A percentile compares a stretch with the other conserved stretches of the same genome.
Conservation (phyloP, 1,140 invertebrate species). For the Leptopilina boulardi region DNA sequence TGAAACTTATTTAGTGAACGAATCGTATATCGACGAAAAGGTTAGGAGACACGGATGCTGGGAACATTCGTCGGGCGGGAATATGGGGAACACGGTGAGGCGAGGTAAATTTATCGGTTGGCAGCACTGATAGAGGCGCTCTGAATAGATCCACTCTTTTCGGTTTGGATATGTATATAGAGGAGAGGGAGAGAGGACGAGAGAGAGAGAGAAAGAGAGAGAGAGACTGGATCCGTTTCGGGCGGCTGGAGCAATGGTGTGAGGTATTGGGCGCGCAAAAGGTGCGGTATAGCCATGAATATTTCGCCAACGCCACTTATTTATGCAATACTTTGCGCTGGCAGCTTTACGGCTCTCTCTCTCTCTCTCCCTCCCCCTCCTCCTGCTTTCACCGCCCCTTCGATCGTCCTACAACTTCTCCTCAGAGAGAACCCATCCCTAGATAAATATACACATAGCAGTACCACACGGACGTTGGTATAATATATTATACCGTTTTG, state of each 20-base stretch:
- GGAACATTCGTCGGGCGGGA: conserved; percentile 40
- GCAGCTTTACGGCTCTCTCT: conserved; percentile 71
- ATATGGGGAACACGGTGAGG: conserved; percentile 46
- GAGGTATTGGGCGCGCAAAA: conserved; percentile 64
- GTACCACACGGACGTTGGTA: conserved; percentile 64
- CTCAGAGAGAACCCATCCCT: conserved; percentile 58
- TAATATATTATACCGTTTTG: conserved; percentile 73
- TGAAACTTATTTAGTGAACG: conserved; percentile 9
- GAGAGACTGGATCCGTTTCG: conserved; percentile 44
- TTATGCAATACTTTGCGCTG: conserved; percentile 76
- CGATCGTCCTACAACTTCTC: conserved; percentile 56
- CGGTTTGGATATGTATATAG: conserved; percentile 62
- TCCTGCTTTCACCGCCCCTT: conserved; percentile 39
- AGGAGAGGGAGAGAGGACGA: conserved; percentile 43
- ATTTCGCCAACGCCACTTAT: conserved; percentile 75
- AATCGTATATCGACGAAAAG: conserved; percentile 40
- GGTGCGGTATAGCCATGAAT: conserved; percentile 73
- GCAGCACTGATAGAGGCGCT: conserved; percentile 60
- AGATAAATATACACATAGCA: conserved; percentile 73
- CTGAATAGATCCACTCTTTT: conserved; percentile 71
- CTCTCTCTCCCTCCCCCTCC: neutral
- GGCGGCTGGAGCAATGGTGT: conserved; percentile 51
- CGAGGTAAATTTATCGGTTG: conserved; percentile 59
- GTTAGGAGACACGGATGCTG: conserved; percentile 47
- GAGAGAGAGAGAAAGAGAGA: conserved; percentile 44